A percentile compares a stretch with the other conserved stretches of the same genome.
Evolutionary conservation across 2,888 invertebrate genomes (phyloP).

Genomic region (Salpingus planirostris): DNA sequence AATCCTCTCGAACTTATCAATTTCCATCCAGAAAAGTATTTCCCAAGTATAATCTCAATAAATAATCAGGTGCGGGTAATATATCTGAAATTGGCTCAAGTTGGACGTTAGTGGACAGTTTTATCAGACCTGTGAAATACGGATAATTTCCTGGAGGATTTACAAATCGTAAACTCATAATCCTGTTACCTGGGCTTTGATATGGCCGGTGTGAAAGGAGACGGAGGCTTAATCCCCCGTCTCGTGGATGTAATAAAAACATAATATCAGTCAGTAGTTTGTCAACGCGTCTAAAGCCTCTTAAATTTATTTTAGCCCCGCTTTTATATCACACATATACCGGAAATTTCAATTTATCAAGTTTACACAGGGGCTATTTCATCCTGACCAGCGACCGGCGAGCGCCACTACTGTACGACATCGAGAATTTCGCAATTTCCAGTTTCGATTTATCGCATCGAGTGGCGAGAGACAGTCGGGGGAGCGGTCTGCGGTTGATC

Average conservation of each 20-base stretch:
- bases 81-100: no score
- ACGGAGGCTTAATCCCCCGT: slow-evolving; percentile 16
- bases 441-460: no score
- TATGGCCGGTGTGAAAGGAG: slow-evolving; percentile 10
- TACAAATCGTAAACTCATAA: slow-evolving; percentile 20
- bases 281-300: slow-evolving; percentile 7
- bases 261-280: slow-evolving; percentile 15
- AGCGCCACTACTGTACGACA: no score
- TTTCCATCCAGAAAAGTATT: no score
- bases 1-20: no score
- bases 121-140: slow-evolving; percentile 7
- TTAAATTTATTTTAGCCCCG: slow-evolving; percentile 7
- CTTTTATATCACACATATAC: background rate
- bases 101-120: no score
- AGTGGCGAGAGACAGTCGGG: no score
- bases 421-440: no score
- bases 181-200: slow-evolving; percentile 17
- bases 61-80: no score
- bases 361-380: background rate
- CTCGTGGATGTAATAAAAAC: slow-evolving; percentile 11
- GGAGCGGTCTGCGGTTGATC: no score
- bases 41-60: no score
- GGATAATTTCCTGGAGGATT: slow-evolving; percentile 16
- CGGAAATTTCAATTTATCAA: background rate
- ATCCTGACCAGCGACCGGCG: no score